A percentile compares a stretch with the other conserved stretches of the same genome.
Conservation (phyloP, 30 jellyfish, hydroid and myxozoan genomes). For the Sanderia malayensis region DNA sequence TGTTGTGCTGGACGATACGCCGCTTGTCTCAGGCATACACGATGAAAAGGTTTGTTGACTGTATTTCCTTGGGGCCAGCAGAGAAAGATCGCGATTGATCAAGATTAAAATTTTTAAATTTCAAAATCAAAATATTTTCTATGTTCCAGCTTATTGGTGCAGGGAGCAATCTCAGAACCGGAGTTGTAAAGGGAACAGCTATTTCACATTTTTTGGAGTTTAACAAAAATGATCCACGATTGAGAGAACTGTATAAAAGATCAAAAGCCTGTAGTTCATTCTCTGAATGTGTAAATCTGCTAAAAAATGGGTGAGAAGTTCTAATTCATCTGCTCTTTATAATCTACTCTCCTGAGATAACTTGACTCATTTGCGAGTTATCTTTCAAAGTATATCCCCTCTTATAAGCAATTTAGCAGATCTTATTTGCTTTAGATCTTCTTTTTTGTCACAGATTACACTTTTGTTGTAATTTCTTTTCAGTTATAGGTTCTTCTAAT, state of each 20-base stretch:
- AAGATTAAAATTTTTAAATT: too few species aligned
- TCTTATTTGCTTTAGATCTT: too few species aligned
- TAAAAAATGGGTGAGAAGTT: constrained; percentile 6
- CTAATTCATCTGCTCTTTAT: neutral
- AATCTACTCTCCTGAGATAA: neutral
- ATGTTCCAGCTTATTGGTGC: constrained; percentile 30
- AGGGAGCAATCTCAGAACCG: constrained; percentile 16
- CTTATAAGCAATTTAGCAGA: neutral
- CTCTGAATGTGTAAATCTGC: neutral
- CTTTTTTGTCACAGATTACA: too few species aligned
- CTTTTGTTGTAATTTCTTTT: too few species aligned
- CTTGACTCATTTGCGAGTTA: neutral
- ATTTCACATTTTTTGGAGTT: constrained; percentile 8
- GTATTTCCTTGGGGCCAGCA: too few species aligned
- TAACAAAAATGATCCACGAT: constrained; percentile 17
- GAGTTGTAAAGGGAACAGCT: constrained; percentile 18
- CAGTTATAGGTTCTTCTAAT: too few species aligned
- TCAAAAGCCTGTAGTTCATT: neutral
- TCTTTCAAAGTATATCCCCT: too few species aligned
- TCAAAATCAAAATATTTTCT: too few species aligned
- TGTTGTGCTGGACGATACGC: constrained; percentile 43
- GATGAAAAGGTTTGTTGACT: constrained; percentile 53
- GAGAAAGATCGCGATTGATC: too few species aligned
- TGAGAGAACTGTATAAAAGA: constrained; percentile 12
- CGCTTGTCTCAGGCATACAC: constrained; percentile 11